Percentiles rank a stretch among this genome's conserved stretches.
These are phyloP conservation scores for Rhizomys pruinosus DNA, from an alignment of 2,113 vertebrate genomes.

Conservation along the genomic window DNA sequence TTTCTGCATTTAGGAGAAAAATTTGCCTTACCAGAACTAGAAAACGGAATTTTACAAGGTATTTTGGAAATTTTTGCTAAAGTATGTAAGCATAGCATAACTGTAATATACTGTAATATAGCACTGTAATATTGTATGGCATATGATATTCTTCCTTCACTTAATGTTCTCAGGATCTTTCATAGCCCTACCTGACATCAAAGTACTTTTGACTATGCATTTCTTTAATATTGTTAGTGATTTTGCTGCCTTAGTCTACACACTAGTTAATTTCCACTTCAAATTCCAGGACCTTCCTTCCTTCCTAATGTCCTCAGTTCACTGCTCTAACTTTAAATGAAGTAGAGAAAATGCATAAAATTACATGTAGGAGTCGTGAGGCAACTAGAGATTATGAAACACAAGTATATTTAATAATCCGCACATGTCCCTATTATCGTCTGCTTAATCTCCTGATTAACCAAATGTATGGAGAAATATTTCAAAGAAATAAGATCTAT, in stretches of 20 bases:
- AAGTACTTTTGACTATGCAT: background rate
- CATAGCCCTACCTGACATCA: background rate
- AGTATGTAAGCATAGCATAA: background rate
- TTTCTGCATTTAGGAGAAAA: background rate
- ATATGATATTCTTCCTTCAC: background rate
- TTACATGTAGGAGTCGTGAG: background rate
- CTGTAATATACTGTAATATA: background rate
- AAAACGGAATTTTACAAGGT: background rate
- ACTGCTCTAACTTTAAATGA: constrained; percentile 11
- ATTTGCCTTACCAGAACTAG: background rate
- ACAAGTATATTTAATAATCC: background rate
- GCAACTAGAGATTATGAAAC: background rate
- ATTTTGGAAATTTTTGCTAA: background rate
- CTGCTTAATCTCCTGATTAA: background rate
- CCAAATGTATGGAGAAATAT: background rate
- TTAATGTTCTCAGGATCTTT: background rate
- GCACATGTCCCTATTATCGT: background rate
- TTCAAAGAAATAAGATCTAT: background rate
- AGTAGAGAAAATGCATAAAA: background rate
- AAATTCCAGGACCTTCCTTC: background rate
- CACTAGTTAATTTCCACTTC: background rate
- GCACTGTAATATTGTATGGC: background rate
- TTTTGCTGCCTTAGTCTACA: background rate
- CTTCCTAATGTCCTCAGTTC: background rate
- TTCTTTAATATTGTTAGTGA: background rate